Conservation (phyloP, 1,140 invertebrate species). For the Drosophila kepulauana region DNA sequence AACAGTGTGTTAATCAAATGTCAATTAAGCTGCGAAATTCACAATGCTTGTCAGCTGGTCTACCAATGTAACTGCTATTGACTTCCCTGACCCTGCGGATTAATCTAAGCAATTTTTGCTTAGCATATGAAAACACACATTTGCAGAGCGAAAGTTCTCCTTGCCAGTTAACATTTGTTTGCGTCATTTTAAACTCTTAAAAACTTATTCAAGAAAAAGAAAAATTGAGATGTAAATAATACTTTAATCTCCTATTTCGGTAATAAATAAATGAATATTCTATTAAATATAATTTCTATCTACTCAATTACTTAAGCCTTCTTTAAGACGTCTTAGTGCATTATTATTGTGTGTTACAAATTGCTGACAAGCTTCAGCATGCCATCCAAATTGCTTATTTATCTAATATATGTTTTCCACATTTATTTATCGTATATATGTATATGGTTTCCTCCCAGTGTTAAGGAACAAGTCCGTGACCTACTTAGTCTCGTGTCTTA, state of each 20-base stretch:
- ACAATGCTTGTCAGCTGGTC: conserved; percentile 50
- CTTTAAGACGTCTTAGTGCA: neutral
- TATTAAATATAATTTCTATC: neutral
- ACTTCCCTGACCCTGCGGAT: neutral
- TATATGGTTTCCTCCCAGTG: neutral
- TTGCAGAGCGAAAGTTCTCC: no score
- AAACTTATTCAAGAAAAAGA: no score
- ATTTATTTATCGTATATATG: neutral
- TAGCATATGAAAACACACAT: no score
- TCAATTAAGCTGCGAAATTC: conserved; percentile 66
- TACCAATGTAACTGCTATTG: conserved; percentile 9
- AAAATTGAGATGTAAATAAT: no score
- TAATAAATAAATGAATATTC: no score
- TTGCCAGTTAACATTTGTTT: no score
- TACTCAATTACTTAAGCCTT: neutral
- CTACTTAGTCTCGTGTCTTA: conserved; percentile 19
- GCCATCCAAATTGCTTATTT: conserved; percentile 18
- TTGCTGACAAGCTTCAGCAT: conserved; percentile 9
- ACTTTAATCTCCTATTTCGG: no score
- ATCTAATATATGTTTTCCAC: conserved; percentile 1
- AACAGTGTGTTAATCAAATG: conserved; percentile 73
- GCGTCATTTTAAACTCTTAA: no score
- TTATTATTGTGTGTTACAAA: conserved; percentile 11
- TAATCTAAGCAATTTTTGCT: neutral
- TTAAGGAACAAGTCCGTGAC: conserved; percentile 6